Base-by-base conservation (phyloP, 2,888 invertebrate genomes). In the Bellardia pandia region DNA sequence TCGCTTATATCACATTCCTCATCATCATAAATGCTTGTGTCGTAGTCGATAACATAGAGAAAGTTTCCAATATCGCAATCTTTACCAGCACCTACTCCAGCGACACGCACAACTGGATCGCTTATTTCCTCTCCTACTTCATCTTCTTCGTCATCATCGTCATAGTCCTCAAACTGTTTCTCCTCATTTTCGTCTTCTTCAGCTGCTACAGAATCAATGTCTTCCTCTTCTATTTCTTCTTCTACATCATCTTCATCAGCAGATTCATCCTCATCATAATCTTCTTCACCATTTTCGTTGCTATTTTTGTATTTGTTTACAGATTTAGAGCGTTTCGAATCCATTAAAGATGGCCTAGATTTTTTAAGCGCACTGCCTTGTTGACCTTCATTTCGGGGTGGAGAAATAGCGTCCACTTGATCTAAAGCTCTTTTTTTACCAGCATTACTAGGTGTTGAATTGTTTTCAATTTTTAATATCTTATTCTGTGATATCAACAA, bases 61-160 rank as follows among this genome's bases (percentile, higher is more conserved):
- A 48, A 75, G 86, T 88, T 87, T 83, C 94, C 94, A n/a, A 86
- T 89, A 88, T 96, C 95, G 91, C 96, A 96, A 58, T 96, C 96
- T 51, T 94, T 95, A 0, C 96, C 96, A 84, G 94, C 95, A 6
- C 96, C 96, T 90, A 96, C 95, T 1, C 96, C 97, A 69, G 95
- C 95, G 0, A 97, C 94, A 90, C 95, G 92, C 94, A 97, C 95
- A 5, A 96, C 93, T 30, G 96, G 96, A 91, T 97, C 97, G 93
- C 96, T 96, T 90, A 97, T 96, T 72, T 95, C 95, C 90, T 96
- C 96, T 42, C 96, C 94, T 13, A 96, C 94, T 88, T 88, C 93
- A 76, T 89, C 88, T 8, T 89, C 90, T 81, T 91, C 90, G 11
- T 90, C 90, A 11, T 90, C 91, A 14, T 92, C 91, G 0, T 91